These are phyloP conservation scores for Montipora foliosa DNA, from an alignment of 64 coral and sea anemone genomes.

Conservation along the genomic window DNA sequence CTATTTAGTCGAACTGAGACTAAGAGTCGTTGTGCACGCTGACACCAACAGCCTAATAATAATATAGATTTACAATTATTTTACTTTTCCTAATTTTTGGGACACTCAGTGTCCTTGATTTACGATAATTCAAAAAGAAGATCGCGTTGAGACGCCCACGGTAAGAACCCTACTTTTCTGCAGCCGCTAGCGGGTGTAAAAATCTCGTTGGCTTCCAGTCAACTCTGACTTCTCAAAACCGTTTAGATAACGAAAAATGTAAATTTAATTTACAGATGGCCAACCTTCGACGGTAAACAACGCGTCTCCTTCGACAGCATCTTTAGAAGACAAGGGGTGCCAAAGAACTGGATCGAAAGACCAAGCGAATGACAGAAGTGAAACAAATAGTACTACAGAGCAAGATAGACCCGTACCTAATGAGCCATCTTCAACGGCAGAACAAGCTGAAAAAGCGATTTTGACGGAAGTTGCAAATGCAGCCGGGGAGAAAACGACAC, in stretches of 20 bases:
- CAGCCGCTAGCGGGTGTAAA: too few species aligned
- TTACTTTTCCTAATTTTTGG: too few species aligned
- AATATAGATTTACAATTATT: too few species aligned
- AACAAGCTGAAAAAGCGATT: not conserved
- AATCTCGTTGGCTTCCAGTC: too few species aligned
- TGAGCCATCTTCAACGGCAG: not conserved
- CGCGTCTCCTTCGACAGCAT: too few species aligned
- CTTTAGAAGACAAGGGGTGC: not conserved
- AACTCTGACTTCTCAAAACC: too few species aligned
- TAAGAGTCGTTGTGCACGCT: too few species aligned
- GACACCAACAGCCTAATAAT: too few species aligned
- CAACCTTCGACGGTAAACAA: not conserved
- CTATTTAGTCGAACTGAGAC: too few species aligned
- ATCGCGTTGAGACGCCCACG: rapidly evolving
- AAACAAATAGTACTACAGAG: not conserved
- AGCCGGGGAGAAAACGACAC: not conserved
- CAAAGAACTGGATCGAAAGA: not conserved
- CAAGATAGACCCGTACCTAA: not conserved
- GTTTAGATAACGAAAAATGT: not conserved
- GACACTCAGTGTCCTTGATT: too few species aligned
- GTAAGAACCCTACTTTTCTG: too few species aligned
- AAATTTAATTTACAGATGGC: not conserved
- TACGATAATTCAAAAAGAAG: too few species aligned
- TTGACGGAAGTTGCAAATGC: not conserved
- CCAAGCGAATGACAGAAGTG: not conserved